Conservation (phyloP, 2,888 invertebrate genomes). For the Diarsia dahlii region DNA sequence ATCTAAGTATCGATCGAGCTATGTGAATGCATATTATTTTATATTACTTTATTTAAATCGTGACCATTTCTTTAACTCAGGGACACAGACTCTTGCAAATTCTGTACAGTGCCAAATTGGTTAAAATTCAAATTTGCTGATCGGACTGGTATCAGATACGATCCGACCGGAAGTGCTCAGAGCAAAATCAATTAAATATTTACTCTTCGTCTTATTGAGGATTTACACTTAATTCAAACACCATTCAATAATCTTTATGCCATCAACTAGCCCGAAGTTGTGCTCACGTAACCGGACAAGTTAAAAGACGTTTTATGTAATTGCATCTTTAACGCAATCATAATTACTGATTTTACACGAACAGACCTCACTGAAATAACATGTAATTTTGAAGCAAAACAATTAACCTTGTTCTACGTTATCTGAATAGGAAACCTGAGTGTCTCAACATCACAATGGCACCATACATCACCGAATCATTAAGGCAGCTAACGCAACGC, state of each 20-base stretch:
- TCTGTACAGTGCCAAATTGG: neutral
- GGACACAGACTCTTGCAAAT: neutral
- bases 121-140: neutral
- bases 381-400: constrained; percentile 55
- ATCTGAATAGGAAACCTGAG: constrained; percentile 67
- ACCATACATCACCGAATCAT: constrained; percentile 82
- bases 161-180: too few relatives aligned
- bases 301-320: constrained; percentile 46
- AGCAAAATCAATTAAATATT: neutral
- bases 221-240: neutral
- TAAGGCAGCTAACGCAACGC: constrained; percentile 83
- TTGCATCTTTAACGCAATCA: constrained; percentile 52
- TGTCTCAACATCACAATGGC: constrained; percentile 75
- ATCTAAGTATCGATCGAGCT: neutral
- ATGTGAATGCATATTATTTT: neutral
- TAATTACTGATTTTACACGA: constrained; percentile 54
- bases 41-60: neutral
- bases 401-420: constrained; percentile 66
- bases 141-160: neutral
- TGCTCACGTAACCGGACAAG: constrained; percentile 34
- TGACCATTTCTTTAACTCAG: neutral
- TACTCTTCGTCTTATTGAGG: neutral
- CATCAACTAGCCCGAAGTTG: neutral
- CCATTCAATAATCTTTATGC: neutral
- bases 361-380: constrained; percentile 39